These are phyloP conservation scores for Nibea coibor DNA, from an alignment of 2,113 vertebrate species.

Conservation along the genomic window DNA sequence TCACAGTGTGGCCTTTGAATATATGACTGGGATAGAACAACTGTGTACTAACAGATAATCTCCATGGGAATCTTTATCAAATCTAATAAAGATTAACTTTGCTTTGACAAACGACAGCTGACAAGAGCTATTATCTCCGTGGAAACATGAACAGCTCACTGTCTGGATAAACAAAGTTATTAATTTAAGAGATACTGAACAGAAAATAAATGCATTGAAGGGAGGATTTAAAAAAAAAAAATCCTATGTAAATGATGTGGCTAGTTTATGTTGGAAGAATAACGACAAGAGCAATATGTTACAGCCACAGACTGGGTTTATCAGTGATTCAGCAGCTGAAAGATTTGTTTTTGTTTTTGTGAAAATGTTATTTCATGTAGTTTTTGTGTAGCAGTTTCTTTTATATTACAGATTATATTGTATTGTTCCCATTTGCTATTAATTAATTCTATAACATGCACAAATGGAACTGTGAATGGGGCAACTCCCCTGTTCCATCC, in stretches of 20 bases:
- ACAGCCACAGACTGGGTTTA: background rate
- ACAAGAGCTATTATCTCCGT: background rate
- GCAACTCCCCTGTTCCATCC: background rate
- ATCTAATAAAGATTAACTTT: slow-evolving; percentile 33
- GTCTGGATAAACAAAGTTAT: background rate
- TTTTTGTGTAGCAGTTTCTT: background rate
- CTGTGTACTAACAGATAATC: slow-evolving; percentile 1
- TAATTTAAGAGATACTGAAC: slow-evolving; percentile 1
- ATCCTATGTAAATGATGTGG: background rate
- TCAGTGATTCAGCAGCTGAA: background rate
- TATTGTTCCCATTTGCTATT: no score
- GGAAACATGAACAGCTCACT: background rate
- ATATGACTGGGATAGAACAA: background rate
- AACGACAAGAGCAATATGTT: background rate
- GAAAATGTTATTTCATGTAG: background rate
- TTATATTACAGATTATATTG: background rate
- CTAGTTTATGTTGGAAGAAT: background rate
- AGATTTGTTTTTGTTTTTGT: background rate
- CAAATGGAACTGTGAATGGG: background rate
- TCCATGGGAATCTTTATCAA: slow-evolving; percentile 2
- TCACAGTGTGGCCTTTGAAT: no score
- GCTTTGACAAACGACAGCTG: slow-evolving; percentile 16
- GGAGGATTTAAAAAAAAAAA: background rate
- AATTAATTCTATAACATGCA: background rate
- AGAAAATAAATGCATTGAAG: background rate